Percentiles rank a stretch among this genome's conserved stretches.
Conservation (phyloP, 2,113 vertebrate genomes). For the Ifrita kowaldi region DNA sequence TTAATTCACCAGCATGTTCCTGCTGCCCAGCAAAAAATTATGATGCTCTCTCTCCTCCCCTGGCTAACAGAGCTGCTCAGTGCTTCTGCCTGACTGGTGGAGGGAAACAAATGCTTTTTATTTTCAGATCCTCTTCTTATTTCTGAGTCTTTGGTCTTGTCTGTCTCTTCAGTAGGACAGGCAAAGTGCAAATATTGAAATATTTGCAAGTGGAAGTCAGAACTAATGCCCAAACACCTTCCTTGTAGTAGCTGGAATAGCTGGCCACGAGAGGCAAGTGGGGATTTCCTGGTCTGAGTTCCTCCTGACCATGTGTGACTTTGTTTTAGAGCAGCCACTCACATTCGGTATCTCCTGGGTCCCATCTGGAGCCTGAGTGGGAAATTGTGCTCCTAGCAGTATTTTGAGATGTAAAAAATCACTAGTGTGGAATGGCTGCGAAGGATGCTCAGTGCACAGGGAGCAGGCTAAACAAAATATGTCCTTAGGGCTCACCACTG, state of each 20-base stretch:
- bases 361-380: slow-evolving; percentile 51
- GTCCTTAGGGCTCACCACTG: slow-evolving; percentile 42
- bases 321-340: slow-evolving; percentile 13
- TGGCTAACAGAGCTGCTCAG: not conserved
- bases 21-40: slow-evolving; percentile 13
- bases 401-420: slow-evolving; percentile 50
- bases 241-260: not conserved
- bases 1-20: not conserved
- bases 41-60: not conserved
- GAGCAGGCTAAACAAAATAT: slow-evolving; percentile 15
- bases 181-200: not conserved
- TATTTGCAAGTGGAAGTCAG: not conserved
- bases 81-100: not conserved
- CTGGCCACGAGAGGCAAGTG: not conserved
- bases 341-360: not conserved
- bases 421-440: slow-evolving; percentile 35
- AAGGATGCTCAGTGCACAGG: slow-evolving; percentile 21
- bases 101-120: not conserved
- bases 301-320: not conserved
- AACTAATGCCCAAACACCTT: not conserved
- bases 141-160: not conserved
- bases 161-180: not conserved
- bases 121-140: not conserved
- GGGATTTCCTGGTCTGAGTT: slow-evolving; percentile 19
- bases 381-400: slow-evolving; percentile 58